Evolutionary conservation across 2,113 vertebrate species (phyloP).

Genomic region (Oncorhynchus nerka): DNA sequence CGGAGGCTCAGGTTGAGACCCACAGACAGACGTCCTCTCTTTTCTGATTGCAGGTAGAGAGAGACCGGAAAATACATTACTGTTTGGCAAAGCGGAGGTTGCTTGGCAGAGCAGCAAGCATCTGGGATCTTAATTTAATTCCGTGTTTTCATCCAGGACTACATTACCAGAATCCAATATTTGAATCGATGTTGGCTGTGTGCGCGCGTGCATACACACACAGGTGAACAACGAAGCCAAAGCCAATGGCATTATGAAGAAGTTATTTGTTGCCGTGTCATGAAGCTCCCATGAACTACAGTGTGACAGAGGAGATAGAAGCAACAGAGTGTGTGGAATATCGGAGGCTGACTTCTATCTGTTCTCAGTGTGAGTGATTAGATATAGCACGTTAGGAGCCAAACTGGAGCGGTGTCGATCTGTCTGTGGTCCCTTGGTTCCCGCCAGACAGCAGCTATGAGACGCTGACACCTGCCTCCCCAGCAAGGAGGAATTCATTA

Average conservation of each 20-base stretch:
- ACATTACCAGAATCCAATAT: slow-evolving; percentile 10
- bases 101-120: slow-evolving; percentile 14
- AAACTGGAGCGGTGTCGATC: not conserved
- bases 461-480: not conserved
- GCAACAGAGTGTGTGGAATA: not conserved
- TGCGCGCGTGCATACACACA: not conserved
- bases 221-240: not conserved
- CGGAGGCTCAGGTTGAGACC: not conserved
- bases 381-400: not conserved
- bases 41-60: not conserved
- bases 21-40: too few relatives aligned
- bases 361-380: not conserved
- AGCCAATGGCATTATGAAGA: not conserved
- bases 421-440: not conserved
- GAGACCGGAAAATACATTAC: slow-evolving; percentile 15
- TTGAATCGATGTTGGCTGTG: slow-evolving; percentile 14
- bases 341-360: not conserved
- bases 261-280: not conserved
- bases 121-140: slow-evolving; percentile 21
- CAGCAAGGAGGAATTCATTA: not conserved
- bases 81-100: slow-evolving; percentile 18
- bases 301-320: not conserved
- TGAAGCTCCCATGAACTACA: not conserved
- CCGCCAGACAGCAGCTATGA: not conserved
- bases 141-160: slow-evolving; percentile 4